Evolutionary conservation across 2,113 vertebrate species (phyloP).

Genomic region (Alectura lathami): DNA sequence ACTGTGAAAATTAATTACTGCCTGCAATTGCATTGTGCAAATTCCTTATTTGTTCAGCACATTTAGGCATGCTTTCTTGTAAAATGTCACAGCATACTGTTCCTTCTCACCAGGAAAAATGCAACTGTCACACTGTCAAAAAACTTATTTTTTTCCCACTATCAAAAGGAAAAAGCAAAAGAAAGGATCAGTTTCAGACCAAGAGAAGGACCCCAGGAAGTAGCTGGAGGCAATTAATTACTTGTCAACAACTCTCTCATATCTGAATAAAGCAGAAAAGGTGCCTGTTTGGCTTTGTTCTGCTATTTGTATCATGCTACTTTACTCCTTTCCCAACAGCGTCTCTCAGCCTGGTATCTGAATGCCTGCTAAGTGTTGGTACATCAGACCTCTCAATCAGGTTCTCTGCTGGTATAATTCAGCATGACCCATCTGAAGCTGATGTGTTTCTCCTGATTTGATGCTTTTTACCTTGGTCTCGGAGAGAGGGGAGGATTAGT

Average conservation of each 20-base stretch:
- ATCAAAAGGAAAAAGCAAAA: constrained; percentile 44
- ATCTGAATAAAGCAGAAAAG: constrained; percentile 47
- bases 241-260: constrained; percentile 18
- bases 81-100: constrained; percentile 30
- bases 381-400: background rate
- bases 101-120: constrained; percentile 42
- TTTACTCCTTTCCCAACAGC: background rate
- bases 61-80: background rate
- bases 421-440: background rate
- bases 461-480: background rate
- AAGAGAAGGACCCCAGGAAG: constrained; percentile 24
- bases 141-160: background rate
- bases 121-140: constrained; percentile 12
- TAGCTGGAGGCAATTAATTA: constrained; percentile 46
- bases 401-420: background rate
- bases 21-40: background rate
- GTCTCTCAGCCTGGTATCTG: background rate
- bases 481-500: background rate
- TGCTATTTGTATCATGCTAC: background rate
- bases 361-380: background rate
- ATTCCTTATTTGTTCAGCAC: constrained; percentile 27
- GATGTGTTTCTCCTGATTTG: background rate
- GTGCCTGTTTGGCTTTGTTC: constrained; percentile 33
- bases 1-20: constrained; percentile 47
- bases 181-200: constrained; percentile 39